These are phyloP conservation scores for Urocitellus parryii DNA, from an alignment of 2,113 vertebrate species.

Conservation along the genomic window DNA sequence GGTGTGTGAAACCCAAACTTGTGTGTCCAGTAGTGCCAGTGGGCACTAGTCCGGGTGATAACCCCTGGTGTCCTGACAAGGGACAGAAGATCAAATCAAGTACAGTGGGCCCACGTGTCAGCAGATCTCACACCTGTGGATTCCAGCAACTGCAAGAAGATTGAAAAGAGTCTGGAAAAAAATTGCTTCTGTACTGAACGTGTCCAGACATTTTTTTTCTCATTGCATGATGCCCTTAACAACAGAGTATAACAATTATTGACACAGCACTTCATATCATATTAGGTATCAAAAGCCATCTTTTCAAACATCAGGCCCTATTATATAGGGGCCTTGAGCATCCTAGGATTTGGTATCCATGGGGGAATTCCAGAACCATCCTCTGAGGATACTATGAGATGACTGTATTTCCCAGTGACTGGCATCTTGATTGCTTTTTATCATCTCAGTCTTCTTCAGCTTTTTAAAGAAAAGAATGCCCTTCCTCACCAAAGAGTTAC, in stretches of 20 bases:
- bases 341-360: not conserved
- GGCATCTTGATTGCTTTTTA: not conserved
- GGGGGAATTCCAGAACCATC: not conserved
- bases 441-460: not conserved
- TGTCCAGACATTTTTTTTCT: not conserved
- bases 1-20: fast-evolving
- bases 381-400: too few relatives aligned
- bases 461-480: not conserved
- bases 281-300: not conserved
- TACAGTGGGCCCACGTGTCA: not conserved
- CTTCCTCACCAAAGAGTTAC: not conserved
- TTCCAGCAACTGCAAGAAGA: not conserved
- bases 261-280: fast-evolving
- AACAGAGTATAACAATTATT: not conserved
- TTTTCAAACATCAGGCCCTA: not conserved
- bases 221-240: not conserved
- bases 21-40: not conserved
- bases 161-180: not conserved
- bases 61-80: not conserved
- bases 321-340: not conserved
- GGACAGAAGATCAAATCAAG: not conserved
- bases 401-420: not conserved
- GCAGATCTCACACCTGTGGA: not conserved
- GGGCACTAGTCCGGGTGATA: fast-evolving
- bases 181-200: not conserved